phyloP scores from a whole-genome alignment of 2,797 vertebrate genomes.

The Petrocephalus sullivani region DNA sequence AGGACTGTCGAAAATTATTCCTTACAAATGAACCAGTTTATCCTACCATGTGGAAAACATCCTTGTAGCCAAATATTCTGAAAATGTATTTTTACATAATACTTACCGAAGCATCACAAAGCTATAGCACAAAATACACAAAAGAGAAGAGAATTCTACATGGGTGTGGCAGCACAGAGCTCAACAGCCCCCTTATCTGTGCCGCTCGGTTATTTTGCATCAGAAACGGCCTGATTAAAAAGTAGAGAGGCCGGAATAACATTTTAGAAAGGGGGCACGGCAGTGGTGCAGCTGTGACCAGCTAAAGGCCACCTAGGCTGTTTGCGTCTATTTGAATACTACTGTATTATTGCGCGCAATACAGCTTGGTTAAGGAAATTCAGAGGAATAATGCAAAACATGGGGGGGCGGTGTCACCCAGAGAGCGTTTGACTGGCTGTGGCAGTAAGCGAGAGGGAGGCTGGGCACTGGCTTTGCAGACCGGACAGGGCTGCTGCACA shows the following conservation, averaged over 20 bases:
- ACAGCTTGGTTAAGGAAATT: background rate
- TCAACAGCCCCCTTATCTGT: background rate
- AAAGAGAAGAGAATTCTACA: background rate
- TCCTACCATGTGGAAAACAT: conserved; percentile 1
- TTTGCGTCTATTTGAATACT: conserved; percentile 12
- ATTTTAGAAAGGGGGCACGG: background rate
- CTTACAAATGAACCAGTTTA: background rate
- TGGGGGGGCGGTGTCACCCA: background rate
- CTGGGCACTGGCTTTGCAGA: background rate
- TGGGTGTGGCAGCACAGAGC: background rate
- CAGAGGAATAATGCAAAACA: background rate
- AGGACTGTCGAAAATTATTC: background rate
- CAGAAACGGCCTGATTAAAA: background rate
- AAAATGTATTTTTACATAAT: background rate
- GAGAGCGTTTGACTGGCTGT: background rate
- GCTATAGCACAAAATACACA: background rate
- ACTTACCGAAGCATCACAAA: background rate
- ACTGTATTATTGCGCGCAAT: background rate
- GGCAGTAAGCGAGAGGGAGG: background rate
- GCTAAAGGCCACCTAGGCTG: background rate
- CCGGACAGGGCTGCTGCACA: background rate
- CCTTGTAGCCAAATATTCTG: background rate
- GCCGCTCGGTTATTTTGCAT: background rate
- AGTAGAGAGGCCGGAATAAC: background rate
- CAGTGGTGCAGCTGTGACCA: background rate